Conservation (phyloP, 23 tunicate species). For the Trididemnum nubilum region DNA sequence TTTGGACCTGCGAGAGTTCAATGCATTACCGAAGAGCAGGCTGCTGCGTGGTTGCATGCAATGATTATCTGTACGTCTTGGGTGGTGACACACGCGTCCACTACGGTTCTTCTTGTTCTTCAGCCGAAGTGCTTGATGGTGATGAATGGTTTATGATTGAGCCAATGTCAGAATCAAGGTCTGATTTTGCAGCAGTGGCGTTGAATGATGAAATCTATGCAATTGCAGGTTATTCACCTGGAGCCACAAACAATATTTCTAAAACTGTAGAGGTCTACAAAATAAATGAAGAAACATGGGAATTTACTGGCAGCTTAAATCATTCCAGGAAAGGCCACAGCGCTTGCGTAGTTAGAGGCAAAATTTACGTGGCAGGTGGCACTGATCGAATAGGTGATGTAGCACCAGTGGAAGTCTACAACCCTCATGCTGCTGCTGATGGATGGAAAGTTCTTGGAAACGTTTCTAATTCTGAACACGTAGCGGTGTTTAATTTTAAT, state of each 20-base stretch:
- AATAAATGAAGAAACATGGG: not conserved
- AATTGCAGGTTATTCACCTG: not conserved
- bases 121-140: constrained; percentile 9
- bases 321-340: not conserved
- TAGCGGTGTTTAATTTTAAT: no score
- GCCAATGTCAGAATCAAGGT: not conserved
- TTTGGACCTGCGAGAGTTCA: not conserved
- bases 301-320: not conserved
- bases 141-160: not conserved
- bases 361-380: constrained; percentile 11
- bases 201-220: not conserved
- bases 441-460: no score
- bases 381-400: not conserved
- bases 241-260: not conserved
- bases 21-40: constrained; percentile 6
- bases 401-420: constrained; percentile 8
- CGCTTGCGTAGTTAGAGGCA: constrained; percentile 11
- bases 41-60: constrained; percentile 2
- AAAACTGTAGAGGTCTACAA: no score
- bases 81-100: no score
- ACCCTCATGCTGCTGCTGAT: no score
- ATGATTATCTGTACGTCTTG: not conserved
- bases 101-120: no score
- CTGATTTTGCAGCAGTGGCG: constrained; percentile 7
- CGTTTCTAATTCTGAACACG: no score